Base-by-base conservation (phyloP, 2,888 invertebrate genomes). In the Drosophila falleni region DNA sequence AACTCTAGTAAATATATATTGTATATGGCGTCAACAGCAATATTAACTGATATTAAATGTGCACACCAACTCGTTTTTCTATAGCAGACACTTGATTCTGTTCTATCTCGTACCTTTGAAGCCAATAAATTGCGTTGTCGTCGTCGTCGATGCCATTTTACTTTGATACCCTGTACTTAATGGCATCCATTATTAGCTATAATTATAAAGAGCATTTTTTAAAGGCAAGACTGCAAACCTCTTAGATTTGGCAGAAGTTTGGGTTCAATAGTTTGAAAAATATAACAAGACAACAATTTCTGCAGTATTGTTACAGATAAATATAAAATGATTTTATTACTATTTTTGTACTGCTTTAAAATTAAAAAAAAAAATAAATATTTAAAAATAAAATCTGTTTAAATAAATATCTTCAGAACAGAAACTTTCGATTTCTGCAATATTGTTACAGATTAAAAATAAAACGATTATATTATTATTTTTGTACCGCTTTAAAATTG, bases 21-120 rank as follows among this genome's bases (percentile, higher is more conserved):
- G 4, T 23, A 37, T 37, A 33, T 39, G 35, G 19, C 44, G 59
- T 69, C 50, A 29, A 59, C 41, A 26, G 56, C 26, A 8, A 47
- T 62, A 47, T 63, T 85, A 80, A 77, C 83, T 80, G 75, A 88
- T 78, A 71, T 87, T 81, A 51, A 59, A 41, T 66, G 76, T 77
- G 78, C 60, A 44, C 70, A 70, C 60, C 81, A 85, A 88, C 89
- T 81, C 41, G 80, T 80, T 81, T 56, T 79, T 79, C 68, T 61
- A 68, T 64, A 59, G 58, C 77, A 64, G 55, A 49, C 56, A 76
- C 72, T 84, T 74, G 67, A 78, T 74, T 71, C 73, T 70, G 82
- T 82, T 88, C 77, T 67, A 74, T 60, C 65, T 78, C 64, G 74
- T 72, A 89, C 86, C 89, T 86, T 86, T 86, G 85, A 85, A 81